Conservation (phyloP, 2,113 vertebrate species). For the Odontesthes bonariensis region DNA sequence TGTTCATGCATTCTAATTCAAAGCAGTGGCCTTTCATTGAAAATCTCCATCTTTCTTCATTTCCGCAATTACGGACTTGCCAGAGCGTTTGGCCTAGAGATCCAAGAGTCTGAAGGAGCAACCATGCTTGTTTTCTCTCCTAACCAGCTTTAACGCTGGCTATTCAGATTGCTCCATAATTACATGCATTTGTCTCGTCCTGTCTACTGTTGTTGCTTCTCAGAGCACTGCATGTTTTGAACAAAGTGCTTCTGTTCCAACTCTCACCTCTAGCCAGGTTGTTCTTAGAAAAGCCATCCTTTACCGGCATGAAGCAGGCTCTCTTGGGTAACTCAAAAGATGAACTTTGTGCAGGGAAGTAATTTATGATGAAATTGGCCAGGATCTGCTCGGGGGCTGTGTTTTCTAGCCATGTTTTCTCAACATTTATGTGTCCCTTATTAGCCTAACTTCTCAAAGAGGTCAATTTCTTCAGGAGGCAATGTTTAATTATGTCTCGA, state of each 20-base stretch:
- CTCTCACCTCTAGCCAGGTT: constrained; percentile 75
- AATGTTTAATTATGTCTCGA: constrained; percentile 73
- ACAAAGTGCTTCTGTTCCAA: constrained; percentile 80
- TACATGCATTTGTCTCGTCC: constrained; percentile 78
- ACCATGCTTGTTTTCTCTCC: constrained; percentile 56
- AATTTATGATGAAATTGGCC: constrained; percentile 75
- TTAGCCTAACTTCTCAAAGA: constrained; percentile 68
- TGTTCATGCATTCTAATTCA: constrained; percentile 82
- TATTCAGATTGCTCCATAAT: constrained; percentile 75
- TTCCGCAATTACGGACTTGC: constrained; percentile 73
- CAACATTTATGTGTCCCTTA: constrained; percentile 69
- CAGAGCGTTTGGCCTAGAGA: constrained; percentile 67
- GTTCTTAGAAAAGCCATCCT: constrained; percentile 67
- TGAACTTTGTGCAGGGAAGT: constrained; percentile 74
- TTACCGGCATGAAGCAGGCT: constrained; percentile 60
- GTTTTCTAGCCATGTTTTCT: constrained; percentile 72
- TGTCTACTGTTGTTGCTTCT: constrained; percentile 61
- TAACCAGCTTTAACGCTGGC: constrained; percentile 46
- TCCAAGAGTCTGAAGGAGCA: constrained; percentile 47
- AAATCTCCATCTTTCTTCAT: constrained; percentile 76
- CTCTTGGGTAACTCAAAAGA: constrained; percentile 63
- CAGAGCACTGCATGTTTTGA: constrained; percentile 53
- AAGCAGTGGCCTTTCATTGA: constrained; percentile 72
- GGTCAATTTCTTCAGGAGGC: constrained; percentile 68
- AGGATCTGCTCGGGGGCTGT: constrained; percentile 60